Conservation (phyloP, 2,113 vertebrate species). For the Rhynchomys soricoides region DNA sequence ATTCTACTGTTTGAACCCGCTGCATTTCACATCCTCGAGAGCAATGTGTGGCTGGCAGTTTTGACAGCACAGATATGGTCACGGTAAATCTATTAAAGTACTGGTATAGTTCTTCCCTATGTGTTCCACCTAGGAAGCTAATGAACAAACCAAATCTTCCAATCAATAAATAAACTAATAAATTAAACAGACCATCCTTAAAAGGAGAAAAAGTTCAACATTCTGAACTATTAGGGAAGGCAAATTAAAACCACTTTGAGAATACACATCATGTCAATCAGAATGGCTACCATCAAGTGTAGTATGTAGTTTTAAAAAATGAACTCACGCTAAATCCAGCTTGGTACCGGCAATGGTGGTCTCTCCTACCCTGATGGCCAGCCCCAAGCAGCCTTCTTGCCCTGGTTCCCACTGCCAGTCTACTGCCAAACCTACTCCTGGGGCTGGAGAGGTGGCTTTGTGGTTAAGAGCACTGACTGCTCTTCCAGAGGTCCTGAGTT, state of each 20-base stretch:
- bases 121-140: neutral
- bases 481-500: too few species aligned
- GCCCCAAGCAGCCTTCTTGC: too few species aligned
- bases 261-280: neutral
- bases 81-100: neutral
- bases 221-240: neutral
- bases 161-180: neutral
- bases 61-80: neutral
- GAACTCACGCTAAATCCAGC: too few species aligned
- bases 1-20: neutral
- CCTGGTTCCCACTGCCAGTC: too few species aligned
- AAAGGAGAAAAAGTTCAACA: neutral
- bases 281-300: neutral
- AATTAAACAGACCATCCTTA: neutral
- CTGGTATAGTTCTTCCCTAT: neutral
- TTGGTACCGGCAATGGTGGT: too few species aligned
- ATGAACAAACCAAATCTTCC: neutral
- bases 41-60: neutral
- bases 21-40: neutral
- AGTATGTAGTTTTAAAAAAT: too few species aligned
- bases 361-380: too few species aligned
- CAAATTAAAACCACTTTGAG: neutral
- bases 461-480: too few species aligned
- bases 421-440: too few species aligned
- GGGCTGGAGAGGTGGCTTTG: too few species aligned